A percentile compares a stretch with the other conserved stretches of the same genome.
These are phyloP conservation scores for Saimiri boliviensis DNA, from an alignment of 2,113 vertebrate genomes.

Conservation along the genomic window DNA sequence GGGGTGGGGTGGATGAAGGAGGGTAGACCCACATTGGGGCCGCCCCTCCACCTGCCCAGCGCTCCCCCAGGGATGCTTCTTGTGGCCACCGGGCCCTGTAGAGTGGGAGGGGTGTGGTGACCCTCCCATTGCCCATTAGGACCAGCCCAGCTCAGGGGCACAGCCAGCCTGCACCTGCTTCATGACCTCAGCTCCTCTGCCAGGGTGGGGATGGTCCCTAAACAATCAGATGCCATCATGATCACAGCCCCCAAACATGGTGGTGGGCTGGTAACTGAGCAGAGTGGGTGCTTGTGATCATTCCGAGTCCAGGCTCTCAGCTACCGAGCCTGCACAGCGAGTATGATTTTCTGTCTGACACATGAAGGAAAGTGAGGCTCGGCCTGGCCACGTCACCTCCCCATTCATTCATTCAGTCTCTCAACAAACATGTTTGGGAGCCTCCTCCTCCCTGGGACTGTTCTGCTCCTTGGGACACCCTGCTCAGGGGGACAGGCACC, in stretches of 20 bases:
- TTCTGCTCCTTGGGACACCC: neutral
- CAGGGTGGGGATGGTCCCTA: neutral
- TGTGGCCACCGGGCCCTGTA: neutral
- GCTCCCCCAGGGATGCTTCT: neutral
- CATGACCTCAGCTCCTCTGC: neutral
- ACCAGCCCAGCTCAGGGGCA: neutral
- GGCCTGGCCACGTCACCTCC: neutral
- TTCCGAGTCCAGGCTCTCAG: fast-evolving
- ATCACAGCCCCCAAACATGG: neutral
- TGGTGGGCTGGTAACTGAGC: neutral
- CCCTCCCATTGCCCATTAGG: too few relatives aligned
- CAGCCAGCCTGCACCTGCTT: neutral
- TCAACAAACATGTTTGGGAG: neutral
- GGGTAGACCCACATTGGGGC: neutral
- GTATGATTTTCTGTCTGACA: neutral
- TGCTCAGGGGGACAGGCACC: too few relatives aligned
- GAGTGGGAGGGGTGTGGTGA: neutral
- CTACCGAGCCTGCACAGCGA: neutral
- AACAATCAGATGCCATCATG: neutral
- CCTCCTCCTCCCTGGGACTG: neutral
- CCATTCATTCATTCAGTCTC: neutral
- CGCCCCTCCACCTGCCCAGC: neutral
- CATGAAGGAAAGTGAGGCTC: neutral
- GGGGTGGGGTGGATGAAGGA: neutral
- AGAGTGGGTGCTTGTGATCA: neutral